Evolutionary conservation across 2,888 invertebrate genomes (phyloP), one percentile per base, ranked within the genome.

Genomic region (Folsomia candida): DNA sequence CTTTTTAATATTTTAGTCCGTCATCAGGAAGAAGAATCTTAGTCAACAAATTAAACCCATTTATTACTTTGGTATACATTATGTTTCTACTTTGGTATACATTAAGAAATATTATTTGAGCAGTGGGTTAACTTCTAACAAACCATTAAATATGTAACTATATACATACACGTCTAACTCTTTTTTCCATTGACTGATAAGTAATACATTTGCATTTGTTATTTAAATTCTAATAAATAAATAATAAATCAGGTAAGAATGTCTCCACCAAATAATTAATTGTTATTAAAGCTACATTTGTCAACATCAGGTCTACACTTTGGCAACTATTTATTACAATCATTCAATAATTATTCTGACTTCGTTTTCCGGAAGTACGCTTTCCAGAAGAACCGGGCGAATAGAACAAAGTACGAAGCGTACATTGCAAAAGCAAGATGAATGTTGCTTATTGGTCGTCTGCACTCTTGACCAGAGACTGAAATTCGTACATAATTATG

Each of bases 391-490:
- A 87, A 84, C 0, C 87, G 84, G 29, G 73, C 74, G 51, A 74
- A 74, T 2, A 74, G 64, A 18, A 74, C 29, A 22, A 74, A 74
- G 64, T 74, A 74, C 0, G 74, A 63, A 18, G 66, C 27, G 58
- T 74, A 74, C 74, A 74, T 74, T 24, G 69, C 74, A 37, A 74
- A 74, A 51, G 74, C 74, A 51, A 74, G 69, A 63, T 74, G 74
- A 67, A 74, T 74, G 69, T 74, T 74, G 80, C 91, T 88, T 76
- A 89, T 87, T 76, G 92, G 91, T 81, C 94, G 91, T 83, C 91
- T 89, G 83, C 94, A 94, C 78, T 91, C 88, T 80, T 88, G 87
- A 14, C 88, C 88, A 14, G 74, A 74, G 6, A 74, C 74, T 74
- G 60, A 25, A 68, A 72, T 60, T 63, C 24, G 4, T 11, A 25